phyloP scores from a whole-genome alignment of 2,113 vertebrate genomes.

The Pyxicephalus adspersus region DNA sequence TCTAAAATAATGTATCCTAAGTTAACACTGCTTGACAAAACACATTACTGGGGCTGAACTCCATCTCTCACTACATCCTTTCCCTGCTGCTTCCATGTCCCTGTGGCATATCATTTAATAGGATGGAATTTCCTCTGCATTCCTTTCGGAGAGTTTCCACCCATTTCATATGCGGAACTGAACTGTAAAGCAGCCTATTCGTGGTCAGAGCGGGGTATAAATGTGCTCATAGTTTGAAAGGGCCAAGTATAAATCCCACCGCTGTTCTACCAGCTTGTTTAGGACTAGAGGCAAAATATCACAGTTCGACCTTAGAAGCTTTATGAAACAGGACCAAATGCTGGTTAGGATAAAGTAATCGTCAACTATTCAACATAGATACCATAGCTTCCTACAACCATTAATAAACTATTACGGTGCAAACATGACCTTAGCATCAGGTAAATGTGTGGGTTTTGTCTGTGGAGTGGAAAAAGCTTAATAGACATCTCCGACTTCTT shows the following conservation, averaged over 20 bases:
- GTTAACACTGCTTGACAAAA: constrained; percentile 9
- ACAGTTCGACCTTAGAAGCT: not conserved
- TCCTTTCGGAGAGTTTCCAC: constrained; percentile 48
- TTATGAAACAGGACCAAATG: too few species aligned
- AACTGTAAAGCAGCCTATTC: not conserved
- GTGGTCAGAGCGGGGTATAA: constrained; percentile 28
- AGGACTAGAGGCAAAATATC: constrained; percentile 5
- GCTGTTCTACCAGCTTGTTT: not conserved
- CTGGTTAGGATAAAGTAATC: not conserved
- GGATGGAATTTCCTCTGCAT: constrained; percentile 54
- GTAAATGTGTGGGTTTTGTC: too few species aligned
- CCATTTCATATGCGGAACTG: constrained; percentile 38
- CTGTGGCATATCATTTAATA: constrained; percentile 53
- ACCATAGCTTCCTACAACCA: too few species aligned
- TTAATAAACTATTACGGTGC: too few species aligned
- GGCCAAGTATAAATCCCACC: constrained; percentile 11
- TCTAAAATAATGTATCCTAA: constrained; percentile 29
- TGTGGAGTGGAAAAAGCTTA: too few species aligned
- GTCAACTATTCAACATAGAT: too few species aligned
- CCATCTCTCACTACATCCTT: constrained; percentile 36
- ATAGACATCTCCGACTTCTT: too few species aligned
- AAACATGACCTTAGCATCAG: too few species aligned
- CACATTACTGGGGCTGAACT: constrained; percentile 33
- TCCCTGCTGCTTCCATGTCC: constrained; percentile 42
- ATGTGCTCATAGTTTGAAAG: not conserved